Base-by-base conservation (phyloP, 2,797 vertebrate genomes). In the Oceanodroma leucorhoa region DNA sequence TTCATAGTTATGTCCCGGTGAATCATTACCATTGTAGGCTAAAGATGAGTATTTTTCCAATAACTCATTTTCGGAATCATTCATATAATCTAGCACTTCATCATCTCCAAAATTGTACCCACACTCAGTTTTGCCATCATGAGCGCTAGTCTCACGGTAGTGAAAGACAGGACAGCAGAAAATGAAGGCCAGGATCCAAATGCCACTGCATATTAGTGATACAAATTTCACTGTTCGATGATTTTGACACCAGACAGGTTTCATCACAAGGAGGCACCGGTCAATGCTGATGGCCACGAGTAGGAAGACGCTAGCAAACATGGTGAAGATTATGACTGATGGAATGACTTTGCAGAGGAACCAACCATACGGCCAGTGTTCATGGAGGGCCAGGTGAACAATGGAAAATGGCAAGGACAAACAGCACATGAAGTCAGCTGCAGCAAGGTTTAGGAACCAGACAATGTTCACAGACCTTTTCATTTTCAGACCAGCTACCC, bases 221-320 rank as follows among this genome's bases (percentile, higher is more conserved):
- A 97, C n/a, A 6, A 94, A 78, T 54, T 93, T 53, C 43, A 97
- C 80, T 2, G 21, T 97, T n/a, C 98, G 98, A 65, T 98, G 97
- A 70, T 98, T 98, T 93, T 98, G 98, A 75, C 98, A 98, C 98
- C 98, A 99, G 89, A 99, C 75, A 1, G 98, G 98, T 79, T 96
- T 98, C 72, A 97, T 90, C 16, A 99, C 98, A 48, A 98, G 77
- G 20, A 98, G 86, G 48, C 98, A 99, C 21, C 98, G 97, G 93
- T 99, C 98, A 54, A 98, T 89, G 83, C 98, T 98, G 64, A 99
- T 98, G 69, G 97, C 83, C 15, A 95, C 84, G 0, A 99, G 97
- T 1, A 98, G 97, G 94, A 99, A 98, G 87, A 98, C 71, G 1
- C 98, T 99, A 85, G 98, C 97, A 90, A 98, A 98, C 98, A 99